phyloP scores from a whole-genome alignment of 2,113 vertebrate genomes.

The Trichechus manatus region DNA sequence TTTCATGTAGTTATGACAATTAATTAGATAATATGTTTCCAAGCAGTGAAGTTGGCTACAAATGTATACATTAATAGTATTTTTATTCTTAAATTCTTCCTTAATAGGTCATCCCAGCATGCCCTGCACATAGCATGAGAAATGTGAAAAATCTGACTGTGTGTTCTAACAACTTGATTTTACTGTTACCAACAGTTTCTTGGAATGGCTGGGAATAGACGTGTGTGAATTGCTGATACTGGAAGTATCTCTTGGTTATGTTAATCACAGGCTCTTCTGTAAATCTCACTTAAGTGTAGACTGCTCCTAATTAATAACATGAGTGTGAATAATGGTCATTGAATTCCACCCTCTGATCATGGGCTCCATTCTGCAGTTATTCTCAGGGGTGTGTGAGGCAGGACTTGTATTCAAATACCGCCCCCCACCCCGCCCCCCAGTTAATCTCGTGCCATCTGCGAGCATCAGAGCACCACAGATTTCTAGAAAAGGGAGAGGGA shows the following conservation, averaged over 20 bases:
- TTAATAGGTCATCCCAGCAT: neutral
- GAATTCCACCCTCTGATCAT: neutral
- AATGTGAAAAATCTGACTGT: constrained; percentile 4
- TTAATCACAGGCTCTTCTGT: neutral
- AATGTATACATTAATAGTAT: neutral
- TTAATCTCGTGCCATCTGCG: neutral
- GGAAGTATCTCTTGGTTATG: constrained; percentile 37
- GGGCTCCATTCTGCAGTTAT: neutral
- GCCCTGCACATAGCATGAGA: neutral
- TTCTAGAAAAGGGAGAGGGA: neutral
- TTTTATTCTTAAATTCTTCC: neutral
- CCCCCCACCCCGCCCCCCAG: too few species aligned
- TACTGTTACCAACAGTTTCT: neutral
- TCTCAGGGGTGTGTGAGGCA: neutral
- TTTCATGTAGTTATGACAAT: neutral
- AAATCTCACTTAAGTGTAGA: neutral
- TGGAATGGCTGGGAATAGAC: neutral
- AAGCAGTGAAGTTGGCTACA: neutral
- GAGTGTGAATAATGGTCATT: neutral
- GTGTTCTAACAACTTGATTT: neutral
- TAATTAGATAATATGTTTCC: constrained; percentile 14
- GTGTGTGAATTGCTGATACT: neutral
- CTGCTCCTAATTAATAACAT: constrained; percentile 45
- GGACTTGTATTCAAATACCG: neutral
- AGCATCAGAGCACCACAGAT: neutral